Base-by-base conservation (phyloP, 2,797 vertebrate genomes). In the Potorous gilbertii region DNA sequence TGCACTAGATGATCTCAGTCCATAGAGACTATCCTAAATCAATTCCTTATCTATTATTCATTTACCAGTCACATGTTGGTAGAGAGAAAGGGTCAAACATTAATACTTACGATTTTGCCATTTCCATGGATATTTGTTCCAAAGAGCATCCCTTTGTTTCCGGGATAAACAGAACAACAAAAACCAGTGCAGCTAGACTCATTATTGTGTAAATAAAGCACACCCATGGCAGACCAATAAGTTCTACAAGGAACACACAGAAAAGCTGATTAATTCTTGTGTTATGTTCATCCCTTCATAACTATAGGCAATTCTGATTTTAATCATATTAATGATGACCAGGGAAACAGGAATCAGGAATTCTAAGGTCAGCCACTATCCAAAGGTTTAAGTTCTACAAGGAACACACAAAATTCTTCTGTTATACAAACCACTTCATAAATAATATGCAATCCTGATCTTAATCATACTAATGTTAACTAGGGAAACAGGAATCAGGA, bases 71-170 rank as follows among this genome's bases (percentile, higher is more conserved):
- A 27, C 29, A 91, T 14, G 6, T 0, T 10, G 0, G 18, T 92
- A 46, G 21, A 87, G 91, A 93, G 29, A 0, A 0, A 31, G 56
- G 0, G 4, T 54, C 40, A 50, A 50, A 27, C 0, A 0, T 14
- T 0, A 0, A n/a, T 97, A 99, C 99, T 98, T 98, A 99, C 99
- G 99, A 99, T 98, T 99, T 99, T 31, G 99, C 99, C 91, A 99
- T 98, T 96, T 99, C 99, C 98, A 99, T 98, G 16, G 99, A 99
- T 98, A 99, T 99, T 98, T 99, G 99, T 98, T 99, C 99, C 98
- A 99, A 98, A 4, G 99, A 99, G 57, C 98, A 98, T 94, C 99
- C 99, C 97, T 99, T 99, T 4, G 99, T 99, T 98, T 99, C 99
- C 0, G 99, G 99, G 95, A 99, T 98, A 97, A 99, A 99, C 96